Base-by-base conservation (phyloP, 2,113 vertebrate genomes). In the Grammomys surdaster region DNA sequence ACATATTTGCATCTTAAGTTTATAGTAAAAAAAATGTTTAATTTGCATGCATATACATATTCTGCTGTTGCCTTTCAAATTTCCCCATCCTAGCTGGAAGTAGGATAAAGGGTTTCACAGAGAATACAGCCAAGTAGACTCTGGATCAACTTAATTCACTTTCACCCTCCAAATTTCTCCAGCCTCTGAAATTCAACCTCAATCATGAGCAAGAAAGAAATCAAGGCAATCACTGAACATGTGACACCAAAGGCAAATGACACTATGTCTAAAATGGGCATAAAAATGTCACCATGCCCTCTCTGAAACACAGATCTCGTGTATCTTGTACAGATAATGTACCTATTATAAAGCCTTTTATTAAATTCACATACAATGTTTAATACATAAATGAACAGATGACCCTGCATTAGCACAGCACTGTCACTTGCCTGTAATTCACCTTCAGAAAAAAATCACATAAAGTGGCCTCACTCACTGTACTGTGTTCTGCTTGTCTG, bases 181-280 rank as follows among this genome's bases (percentile, higher is more conserved):
- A 90, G 1, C 17, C 40, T 95, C 92, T 94, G 26, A 97, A 95
- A 92, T 58, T 36, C 87, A 97, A 91, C 48, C 92, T 70, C 67
- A 93, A 93, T 12, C 40, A 76, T 36, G 75, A 36, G 40, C 51
- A 81, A 94, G 92, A 94, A 87, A 95, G 24, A 89, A 7, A 96
- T 17, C 33, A 4, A 3, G 51, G 4, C 56, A 75, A 51, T 69
- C 26, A 87, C 0, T 51, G 63, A 54, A 65, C 85, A 92, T n/a
- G 63, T 31, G 31, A 84, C 26, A 91, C 67, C 72, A 96, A 2
- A 11, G 2, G 13, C 85, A 97, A 95, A 96, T 90, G 14, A 56
- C 70, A 90, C 11, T 80, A n/a, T 94, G 82, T 97, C 48, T 2
- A 4, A 97, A 97, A 94, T 84, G 9, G 96, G n/a, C 8, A 93